phyloP scores from a whole-genome alignment of 2,113 vertebrate species.

The Chloebia gouldiae region DNA sequence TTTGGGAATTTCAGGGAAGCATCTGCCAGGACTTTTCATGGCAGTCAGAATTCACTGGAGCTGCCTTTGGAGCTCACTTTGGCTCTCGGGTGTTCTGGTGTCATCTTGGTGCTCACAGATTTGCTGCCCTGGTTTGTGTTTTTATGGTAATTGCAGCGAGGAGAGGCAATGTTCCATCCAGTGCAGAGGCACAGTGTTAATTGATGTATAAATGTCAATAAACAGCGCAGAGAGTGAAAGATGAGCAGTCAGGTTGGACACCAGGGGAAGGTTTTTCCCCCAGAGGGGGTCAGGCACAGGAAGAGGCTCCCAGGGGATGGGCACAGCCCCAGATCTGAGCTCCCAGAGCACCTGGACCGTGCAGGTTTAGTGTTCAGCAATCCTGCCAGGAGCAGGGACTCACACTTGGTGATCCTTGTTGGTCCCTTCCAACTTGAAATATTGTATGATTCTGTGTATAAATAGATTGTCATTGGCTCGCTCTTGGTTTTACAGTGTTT shows the following conservation, averaged over 20 bases:
- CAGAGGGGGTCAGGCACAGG: background rate
- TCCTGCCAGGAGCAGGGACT: background rate
- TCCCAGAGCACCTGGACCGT: background rate
- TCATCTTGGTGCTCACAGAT: background rate
- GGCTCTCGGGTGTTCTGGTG: background rate
- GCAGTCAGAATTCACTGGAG: background rate
- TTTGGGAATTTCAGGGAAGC: background rate
- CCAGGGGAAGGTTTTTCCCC: background rate
- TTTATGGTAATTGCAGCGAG: background rate
- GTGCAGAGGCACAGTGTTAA: background rate
- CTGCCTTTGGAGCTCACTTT: background rate
- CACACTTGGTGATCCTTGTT: background rate
- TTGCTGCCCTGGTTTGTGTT: background rate
- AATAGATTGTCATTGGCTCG: slow-evolving; percentile 3
- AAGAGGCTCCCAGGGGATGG: background rate
- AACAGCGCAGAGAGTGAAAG: background rate
- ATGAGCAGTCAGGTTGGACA: background rate
- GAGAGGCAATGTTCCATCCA: fast-evolving
- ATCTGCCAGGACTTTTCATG: background rate
- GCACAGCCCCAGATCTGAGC: background rate
- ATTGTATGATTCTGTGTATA: background rate
- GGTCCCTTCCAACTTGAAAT: background rate
- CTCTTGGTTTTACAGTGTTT: slow-evolving; percentile 20
- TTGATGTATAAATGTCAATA: background rate
- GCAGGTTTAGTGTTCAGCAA: background rate